Evolutionary conservation across 2,888 invertebrate species (phyloP).

Genomic region (Nezara viridula): DNA sequence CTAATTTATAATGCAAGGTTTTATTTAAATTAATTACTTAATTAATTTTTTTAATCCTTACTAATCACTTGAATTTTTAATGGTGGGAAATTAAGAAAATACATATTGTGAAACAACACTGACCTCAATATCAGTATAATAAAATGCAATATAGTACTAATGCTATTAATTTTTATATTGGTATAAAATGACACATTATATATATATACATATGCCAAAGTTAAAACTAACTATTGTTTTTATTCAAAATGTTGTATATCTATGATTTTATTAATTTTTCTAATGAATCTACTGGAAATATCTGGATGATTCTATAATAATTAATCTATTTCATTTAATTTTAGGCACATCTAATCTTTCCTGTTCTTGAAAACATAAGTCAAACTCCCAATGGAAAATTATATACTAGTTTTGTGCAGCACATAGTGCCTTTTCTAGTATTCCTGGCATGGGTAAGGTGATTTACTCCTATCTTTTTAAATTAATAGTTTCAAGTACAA

Average conservation of each 20-base stretch:
- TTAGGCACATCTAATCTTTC: slow-evolving; percentile 82
- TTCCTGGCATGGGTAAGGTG: slow-evolving; percentile 49
- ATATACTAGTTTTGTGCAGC: slow-evolving; percentile 72
- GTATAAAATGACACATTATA: too few species aligned
- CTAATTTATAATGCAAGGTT: slow-evolving; percentile 3
- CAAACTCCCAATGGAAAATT: slow-evolving; percentile 80
- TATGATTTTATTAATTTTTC: not conserved
- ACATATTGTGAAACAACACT: not conserved
- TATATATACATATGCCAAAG: too few species aligned
- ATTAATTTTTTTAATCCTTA: too few species aligned
- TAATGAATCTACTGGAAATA: not conserved
- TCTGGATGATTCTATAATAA: not conserved
- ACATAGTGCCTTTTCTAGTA: slow-evolving; percentile 49
- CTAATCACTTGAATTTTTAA: not conserved
- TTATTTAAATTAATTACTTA: not conserved
- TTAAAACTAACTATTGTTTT: not conserved
- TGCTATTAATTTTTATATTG: not conserved
- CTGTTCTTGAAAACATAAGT: slow-evolving; percentile 88
- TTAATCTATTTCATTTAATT: slow-evolving; percentile 32
- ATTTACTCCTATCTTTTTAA: not conserved
- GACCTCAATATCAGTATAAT: not conserved
- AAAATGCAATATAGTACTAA: not conserved
- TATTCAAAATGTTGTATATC: not conserved
- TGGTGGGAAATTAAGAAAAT: not conserved
- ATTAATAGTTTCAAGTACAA: too few species aligned